Percentiles rank a stretch among this genome's conserved stretches.
These are phyloP conservation scores for Synergus gifuensis DNA, from an alignment of 2,888 invertebrate species.

Conservation along the genomic window DNA sequence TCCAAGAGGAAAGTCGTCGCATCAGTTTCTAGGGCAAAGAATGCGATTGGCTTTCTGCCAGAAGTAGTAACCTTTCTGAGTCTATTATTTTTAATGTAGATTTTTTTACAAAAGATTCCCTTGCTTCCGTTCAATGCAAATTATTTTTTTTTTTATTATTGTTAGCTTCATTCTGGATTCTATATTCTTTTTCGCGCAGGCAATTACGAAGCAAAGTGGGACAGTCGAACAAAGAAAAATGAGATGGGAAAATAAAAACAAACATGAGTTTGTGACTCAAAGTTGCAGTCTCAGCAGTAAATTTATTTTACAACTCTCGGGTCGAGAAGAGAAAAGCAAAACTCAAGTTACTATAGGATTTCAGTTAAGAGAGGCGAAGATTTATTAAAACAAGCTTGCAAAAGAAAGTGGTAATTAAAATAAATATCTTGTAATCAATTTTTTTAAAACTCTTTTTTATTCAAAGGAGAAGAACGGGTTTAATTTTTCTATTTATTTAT, in stretches of 20 bases:
- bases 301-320: background rate
- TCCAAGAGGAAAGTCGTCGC: slow-evolving; percentile 53
- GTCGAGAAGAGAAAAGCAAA: background rate
- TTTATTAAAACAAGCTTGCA: background rate
- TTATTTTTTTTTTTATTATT: background rate
- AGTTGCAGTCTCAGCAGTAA: slow-evolving; percentile 10
- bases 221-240: slow-evolving; percentile 2
- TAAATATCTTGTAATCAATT: background rate
- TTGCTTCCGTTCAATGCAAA: background rate
- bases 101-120: background rate
- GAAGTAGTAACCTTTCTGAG: slow-evolving; percentile 19
- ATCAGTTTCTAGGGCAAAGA: slow-evolving; percentile 51
- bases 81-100: slow-evolving; percentile 13
- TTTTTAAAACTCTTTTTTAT: too few species aligned
- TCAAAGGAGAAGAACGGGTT: too few species aligned
- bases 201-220: background rate
- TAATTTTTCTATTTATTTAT: too few species aligned
- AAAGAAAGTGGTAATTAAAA: background rate
- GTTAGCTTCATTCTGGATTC: background rate
- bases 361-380: background rate
- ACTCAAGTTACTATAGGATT: background rate
- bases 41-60: slow-evolving; percentile 52
- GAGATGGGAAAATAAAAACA: slow-evolving; percentile 3
- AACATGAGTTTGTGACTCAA: background rate
- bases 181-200: background rate